Evolutionary conservation across 2,113 vertebrate species (phyloP).

Genomic region (Ariopsis seemanni): DNA sequence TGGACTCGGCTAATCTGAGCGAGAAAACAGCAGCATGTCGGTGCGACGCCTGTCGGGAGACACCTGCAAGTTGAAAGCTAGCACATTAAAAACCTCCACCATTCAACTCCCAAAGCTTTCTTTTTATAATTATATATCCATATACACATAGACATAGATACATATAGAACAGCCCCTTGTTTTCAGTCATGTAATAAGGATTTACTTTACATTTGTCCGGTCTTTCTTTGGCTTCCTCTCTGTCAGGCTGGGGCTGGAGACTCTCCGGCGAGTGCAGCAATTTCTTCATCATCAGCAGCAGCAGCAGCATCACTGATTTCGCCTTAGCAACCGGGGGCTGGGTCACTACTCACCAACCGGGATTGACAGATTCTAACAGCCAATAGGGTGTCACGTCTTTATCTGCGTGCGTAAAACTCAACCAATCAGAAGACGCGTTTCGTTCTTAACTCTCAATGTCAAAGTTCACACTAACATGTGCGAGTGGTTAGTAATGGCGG

Average conservation of each 20-base stretch:
- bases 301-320: slow-evolving; percentile 63
- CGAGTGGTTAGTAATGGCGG: slow-evolving; percentile 56
- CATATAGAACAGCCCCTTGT: neutral
- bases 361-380: slow-evolving; percentile 58
- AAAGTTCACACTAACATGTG: slow-evolving; percentile 54
- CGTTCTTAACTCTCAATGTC: slow-evolving; percentile 29
- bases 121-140: too few relatives aligned
- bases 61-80: slow-evolving; percentile 62
- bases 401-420: slow-evolving; percentile 42
- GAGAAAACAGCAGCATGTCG: slow-evolving; percentile 53
- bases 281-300: slow-evolving; percentile 54
- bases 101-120: slow-evolving; percentile 43
- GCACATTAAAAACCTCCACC: slow-evolving; percentile 54
- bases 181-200: slow-evolving; percentile 7
- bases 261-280: slow-evolving; percentile 49
- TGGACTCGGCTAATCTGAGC: slow-evolving; percentile 32
- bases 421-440: slow-evolving; percentile 59
- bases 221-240: slow-evolving; percentile 30
- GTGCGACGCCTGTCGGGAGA: slow-evolving; percentile 69
- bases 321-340: slow-evolving; percentile 69
- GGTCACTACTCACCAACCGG: slow-evolving; percentile 44
- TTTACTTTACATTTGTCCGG: slow-evolving; percentile 41
- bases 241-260: slow-evolving; percentile 37
- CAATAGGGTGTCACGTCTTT: slow-evolving; percentile 55
- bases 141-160: too few relatives aligned